Evolutionary conservation across 2,113 vertebrate genomes (phyloP).

Genomic region (Xiphophorus maculatus): DNA sequence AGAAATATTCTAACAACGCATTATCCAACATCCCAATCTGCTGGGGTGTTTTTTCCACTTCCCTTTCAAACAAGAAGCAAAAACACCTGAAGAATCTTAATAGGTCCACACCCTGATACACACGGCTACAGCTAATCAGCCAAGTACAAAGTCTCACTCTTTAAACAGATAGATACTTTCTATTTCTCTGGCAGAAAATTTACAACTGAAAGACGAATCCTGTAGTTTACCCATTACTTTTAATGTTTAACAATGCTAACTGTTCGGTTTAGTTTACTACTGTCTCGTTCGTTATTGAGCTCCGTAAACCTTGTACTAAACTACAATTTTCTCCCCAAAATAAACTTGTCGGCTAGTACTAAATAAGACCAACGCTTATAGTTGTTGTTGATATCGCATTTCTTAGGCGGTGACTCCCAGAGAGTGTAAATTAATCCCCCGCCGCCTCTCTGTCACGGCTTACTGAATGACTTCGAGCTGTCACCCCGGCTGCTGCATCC

Average conservation of each 20-base stretch:
- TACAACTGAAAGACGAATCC: background rate
- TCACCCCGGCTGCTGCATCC: conserved; percentile 44
- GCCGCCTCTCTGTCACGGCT: conserved; percentile 23
- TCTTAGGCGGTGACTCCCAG: background rate
- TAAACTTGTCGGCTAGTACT: background rate
- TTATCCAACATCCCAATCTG: conserved; percentile 19
- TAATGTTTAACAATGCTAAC: background rate
- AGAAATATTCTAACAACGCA: conserved; percentile 27
- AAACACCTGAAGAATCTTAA: conserved; percentile 27
- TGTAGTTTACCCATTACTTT: background rate
- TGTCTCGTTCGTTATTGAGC: conserved; percentile 7
- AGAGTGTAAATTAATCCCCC: conserved; percentile 31
- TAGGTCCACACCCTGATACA: conserved; percentile 7
- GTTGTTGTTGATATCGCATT: background rate
- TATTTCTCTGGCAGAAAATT: background rate
- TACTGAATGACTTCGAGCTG: conserved; percentile 64
- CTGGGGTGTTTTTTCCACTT: background rate
- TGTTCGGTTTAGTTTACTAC: background rate
- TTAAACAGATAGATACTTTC: background rate
- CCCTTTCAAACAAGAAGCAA: background rate
- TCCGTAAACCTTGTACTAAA: background rate
- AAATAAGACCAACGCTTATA: background rate
- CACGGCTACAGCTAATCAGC: conserved; percentile 3
- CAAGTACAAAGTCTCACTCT: conserved; percentile 39
- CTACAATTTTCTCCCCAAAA: background rate